These are phyloP conservation scores for Philopotamus ludificatus DNA, from an alignment of 1,140 invertebrate species.

Conservation along the genomic window DNA sequence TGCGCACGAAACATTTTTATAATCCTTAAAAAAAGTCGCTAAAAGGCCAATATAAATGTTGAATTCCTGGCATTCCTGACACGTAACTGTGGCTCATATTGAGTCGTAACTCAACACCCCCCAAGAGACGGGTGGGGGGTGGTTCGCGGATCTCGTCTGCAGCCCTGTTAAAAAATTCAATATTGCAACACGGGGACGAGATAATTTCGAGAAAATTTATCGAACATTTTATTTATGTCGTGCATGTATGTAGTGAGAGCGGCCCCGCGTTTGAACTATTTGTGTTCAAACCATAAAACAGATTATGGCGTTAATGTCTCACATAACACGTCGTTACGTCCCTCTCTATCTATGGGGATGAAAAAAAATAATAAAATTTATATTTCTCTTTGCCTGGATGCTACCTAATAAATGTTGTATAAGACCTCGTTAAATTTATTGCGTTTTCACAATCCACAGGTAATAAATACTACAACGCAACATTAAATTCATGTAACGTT, in stretches of 20 bases:
- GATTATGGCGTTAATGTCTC: constrained; percentile 33
- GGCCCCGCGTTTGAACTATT: constrained; percentile 18
- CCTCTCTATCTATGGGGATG: neutral
- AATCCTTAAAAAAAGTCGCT: constrained; percentile 35
- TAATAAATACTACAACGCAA: too few species aligned
- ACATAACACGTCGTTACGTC: constrained; percentile 32
- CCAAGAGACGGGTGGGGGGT: neutral
- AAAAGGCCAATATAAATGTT: constrained; percentile 30
- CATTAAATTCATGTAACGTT: too few species aligned
- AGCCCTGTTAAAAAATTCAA: neutral
- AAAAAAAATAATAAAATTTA: constrained; percentile 23
- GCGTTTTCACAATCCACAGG: too few species aligned
- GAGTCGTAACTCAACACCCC: constrained; percentile 25
- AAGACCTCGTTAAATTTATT: neutral
- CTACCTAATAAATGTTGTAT: too few species aligned
- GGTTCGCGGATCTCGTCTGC: neutral
- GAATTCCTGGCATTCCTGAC: constrained; percentile 28
- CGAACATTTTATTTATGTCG: neutral
- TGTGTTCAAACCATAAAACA: constrained; percentile 30
- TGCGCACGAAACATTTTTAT: constrained; percentile 15
- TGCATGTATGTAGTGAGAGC: neutral
- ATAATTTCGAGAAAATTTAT: neutral
- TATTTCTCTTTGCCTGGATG: constrained; percentile 11
- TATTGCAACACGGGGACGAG: neutral
- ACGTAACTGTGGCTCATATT: constrained; percentile 12